Evolutionary conservation across 2,113 vertebrate genomes (phyloP).

Genomic region (Urocolius indicus): DNA sequence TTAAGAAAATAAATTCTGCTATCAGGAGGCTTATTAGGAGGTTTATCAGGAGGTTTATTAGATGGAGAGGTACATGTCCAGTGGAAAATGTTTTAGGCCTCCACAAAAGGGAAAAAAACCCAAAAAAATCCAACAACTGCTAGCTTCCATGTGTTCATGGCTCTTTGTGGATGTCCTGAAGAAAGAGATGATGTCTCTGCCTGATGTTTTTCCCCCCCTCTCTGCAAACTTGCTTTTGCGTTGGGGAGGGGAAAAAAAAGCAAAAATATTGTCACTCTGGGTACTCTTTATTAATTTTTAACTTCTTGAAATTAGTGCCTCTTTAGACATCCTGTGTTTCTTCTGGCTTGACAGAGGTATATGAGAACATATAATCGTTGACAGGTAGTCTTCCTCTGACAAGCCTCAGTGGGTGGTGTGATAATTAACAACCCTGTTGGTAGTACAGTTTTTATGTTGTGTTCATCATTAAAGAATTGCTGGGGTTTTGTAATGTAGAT

Average conservation of each 20-base stretch:
- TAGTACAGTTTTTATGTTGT: background rate
- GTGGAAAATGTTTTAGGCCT: background rate
- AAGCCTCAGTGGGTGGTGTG: background rate
- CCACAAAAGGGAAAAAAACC: background rate
- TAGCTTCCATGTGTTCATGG: background rate
- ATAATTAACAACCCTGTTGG: background rate
- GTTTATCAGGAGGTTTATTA: no score
- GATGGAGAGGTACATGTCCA: background rate
- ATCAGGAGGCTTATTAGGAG: background rate
- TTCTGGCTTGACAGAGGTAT: background rate
- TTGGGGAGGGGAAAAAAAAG: background rate
- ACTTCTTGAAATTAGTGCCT: background rate
- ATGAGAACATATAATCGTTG: background rate
- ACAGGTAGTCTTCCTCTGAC: background rate
- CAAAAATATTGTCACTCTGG: background rate
- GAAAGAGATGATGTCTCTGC: background rate
- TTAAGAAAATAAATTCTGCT: background rate
- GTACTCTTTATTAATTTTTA: background rate
- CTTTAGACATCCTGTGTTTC: background rate
- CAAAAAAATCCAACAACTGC: background rate
- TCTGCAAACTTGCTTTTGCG: background rate
- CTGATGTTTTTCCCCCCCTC: accelerated
- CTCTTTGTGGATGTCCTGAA: background rate
- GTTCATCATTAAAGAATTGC: background rate
- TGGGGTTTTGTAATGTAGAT: background rate